Base-by-base conservation (phyloP, 2,888 invertebrate genomes). In the Geophilus truncorum region DNA sequence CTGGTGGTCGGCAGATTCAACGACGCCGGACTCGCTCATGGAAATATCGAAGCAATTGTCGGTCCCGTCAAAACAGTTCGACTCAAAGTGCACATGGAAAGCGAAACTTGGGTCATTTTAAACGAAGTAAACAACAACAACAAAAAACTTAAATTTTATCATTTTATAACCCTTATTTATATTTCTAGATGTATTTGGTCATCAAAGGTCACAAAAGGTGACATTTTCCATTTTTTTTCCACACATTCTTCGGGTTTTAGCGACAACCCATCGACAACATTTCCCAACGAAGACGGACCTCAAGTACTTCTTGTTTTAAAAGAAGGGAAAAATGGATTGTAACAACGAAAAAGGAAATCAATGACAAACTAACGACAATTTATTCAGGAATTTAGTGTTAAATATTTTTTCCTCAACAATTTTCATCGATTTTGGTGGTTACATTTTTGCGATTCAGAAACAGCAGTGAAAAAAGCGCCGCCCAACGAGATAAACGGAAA, bases 21-120 rank as follows among this genome's bases (percentile, higher is more conserved):
- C 85, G 91, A 90, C 81, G 90, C 93, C 81, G 97, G 97, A 4
- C 87, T 95, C 81, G 94, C 95, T 32, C 92, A 92, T 81, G 94
- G 94, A 0, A 87, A 86, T 23, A 87, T 93, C 25, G 91, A 92
- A 84, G 88, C 89, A 15, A 90, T 90, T 80, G 87, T 93, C 62
- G 94, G 93, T 62, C 91, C 91, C 82, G 89, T 97, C 51, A 87
- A 90, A 79, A 90, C 91, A 77, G 87, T 97, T 83, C 90, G 96
- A 77, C 89, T 97, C n/a, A 91, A 91, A 82, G 92, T 96, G 21
- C 92, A 92, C 83, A 91, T 90, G 82, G 92, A 93, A 85, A 94
- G 94, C 86, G 92, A 92, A 83, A 93, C 93, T 87, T 97, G 96
- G 97, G 94, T 93, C 7, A 92, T 97, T 84, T 89, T 97, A 75